Percentiles rank a stretch among this genome's conserved stretches.
phyloP scores from a whole-genome alignment of 1,140 invertebrate species.

The Aphaenogaster rudis region DNA sequence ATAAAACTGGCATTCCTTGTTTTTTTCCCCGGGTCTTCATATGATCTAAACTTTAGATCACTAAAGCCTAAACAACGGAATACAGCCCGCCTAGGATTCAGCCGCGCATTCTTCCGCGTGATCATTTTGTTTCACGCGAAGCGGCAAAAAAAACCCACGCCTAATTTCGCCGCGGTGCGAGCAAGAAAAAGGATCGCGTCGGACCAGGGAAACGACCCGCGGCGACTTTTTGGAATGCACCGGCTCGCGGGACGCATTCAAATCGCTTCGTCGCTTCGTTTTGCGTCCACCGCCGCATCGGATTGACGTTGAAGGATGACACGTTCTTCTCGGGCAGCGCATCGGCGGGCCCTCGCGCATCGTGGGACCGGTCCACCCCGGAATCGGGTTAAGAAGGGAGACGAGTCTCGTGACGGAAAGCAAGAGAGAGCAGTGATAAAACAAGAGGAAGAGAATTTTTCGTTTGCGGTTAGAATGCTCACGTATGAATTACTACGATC shows the following conservation, averaged over 20 bases:
- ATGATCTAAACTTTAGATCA: too few species aligned
- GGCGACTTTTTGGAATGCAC: constrained; percentile 68
- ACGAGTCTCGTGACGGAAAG: constrained; percentile 32
- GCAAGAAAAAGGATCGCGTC: background rate
- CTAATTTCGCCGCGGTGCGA: background rate
- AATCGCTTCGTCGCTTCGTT: constrained; percentile 76
- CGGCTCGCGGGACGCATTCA: constrained; percentile 68
- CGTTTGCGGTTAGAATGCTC: background rate
- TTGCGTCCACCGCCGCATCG: constrained; percentile 64
- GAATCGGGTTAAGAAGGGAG: constrained; percentile 74
- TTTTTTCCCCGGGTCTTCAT: too few species aligned
- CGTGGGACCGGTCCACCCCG: constrained; percentile 66
- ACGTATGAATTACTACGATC: background rate
- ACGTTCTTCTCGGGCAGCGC: constrained; percentile 61
- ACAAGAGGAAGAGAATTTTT: background rate
- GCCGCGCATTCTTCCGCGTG: constrained; percentile 15
- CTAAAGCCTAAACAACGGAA: background rate
- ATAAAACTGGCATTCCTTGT: too few species aligned
- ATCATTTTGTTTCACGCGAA: constrained; percentile 66
- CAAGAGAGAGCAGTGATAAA: background rate
- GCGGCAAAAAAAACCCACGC: constrained; percentile 35
- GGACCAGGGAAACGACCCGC: constrained; percentile 8
- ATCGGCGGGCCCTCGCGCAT: constrained; percentile 54
- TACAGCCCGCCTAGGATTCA: background rate
- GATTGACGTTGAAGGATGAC: constrained; percentile 77